These are phyloP conservation scores for Punctoribates punctum DNA, from an alignment of 2,888 invertebrate species.

Conservation along the genomic window DNA sequence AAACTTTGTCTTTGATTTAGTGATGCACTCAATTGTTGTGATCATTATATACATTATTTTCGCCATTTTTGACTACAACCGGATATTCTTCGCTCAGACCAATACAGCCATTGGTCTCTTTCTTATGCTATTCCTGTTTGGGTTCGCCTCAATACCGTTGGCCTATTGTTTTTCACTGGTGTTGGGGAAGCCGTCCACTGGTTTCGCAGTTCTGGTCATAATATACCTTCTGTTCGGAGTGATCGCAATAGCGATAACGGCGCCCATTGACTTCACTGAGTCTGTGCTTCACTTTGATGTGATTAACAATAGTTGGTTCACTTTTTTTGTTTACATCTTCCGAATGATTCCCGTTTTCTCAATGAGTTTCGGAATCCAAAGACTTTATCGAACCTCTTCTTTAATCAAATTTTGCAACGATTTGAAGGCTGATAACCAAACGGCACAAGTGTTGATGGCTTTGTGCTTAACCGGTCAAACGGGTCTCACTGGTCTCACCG, in stretches of 20 bases:
- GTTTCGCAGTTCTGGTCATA: constrained; percentile 44
- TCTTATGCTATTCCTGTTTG: constrained; percentile 45
- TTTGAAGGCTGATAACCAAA: too few relatives aligned
- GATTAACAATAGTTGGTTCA: too few relatives aligned
- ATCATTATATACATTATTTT: constrained; percentile 38
- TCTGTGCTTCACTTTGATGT: too few relatives aligned
- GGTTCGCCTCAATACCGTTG: constrained; percentile 48
- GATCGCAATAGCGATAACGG: constrained; percentile 13
- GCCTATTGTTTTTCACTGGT: constrained; percentile 46
- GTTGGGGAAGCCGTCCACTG: constrained; percentile 45
- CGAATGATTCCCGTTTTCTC: constrained; percentile 35
- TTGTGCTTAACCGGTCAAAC: too few relatives aligned
- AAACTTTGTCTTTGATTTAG: constrained; percentile 42
- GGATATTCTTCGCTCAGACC: constrained; percentile 26
- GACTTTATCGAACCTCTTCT: background rate
- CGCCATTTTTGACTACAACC: constrained; percentile 30
- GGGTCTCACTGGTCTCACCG: too few relatives aligned
- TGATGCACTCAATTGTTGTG: constrained; percentile 25
- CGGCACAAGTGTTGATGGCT: too few relatives aligned
- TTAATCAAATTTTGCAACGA: too few relatives aligned
- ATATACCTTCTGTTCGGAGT: constrained; percentile 42
- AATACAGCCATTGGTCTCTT: constrained; percentile 45
- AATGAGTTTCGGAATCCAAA: constrained; percentile 39
- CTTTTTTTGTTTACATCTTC: too few relatives aligned
- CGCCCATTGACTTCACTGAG: constrained; percentile 15